These are phyloP conservation scores for Canis aureus DNA, from an alignment of 2,113 vertebrate species.

Conservation along the genomic window DNA sequence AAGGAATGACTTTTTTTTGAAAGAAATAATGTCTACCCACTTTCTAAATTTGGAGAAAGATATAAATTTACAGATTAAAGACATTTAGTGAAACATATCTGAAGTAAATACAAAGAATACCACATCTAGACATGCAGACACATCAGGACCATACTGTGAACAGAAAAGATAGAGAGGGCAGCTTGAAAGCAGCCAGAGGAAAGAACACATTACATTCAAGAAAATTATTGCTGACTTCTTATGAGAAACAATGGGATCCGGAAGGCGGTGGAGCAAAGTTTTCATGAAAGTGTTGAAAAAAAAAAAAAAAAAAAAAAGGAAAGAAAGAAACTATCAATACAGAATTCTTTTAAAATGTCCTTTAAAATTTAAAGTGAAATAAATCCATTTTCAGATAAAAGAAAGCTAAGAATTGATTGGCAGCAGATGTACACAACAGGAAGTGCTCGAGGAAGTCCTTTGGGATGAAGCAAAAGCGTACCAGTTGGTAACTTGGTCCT, in stretches of 20 bases:
- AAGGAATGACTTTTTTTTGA: background rate
- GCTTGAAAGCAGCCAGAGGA: background rate
- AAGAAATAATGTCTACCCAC: background rate
- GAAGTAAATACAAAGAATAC: constrained; percentile 1
- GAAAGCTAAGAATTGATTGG: background rate
- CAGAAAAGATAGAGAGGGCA: background rate
- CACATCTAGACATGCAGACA: background rate
- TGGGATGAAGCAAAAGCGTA: background rate
- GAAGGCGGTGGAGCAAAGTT: background rate
- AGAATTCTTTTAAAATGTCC: background rate
- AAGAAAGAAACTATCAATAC: background rate
- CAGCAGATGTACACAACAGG: background rate
- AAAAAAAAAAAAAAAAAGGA: background rate
- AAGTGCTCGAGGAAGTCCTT: background rate
- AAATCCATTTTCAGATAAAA: constrained; percentile 8
- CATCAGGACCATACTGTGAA: background rate
- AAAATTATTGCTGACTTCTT: background rate
- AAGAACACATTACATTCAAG: background rate
- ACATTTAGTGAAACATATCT: background rate
- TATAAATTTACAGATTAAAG: background rate
- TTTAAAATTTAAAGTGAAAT: background rate
- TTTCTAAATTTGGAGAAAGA: background rate
- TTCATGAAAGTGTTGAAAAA: background rate
- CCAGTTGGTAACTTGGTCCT: background rate
- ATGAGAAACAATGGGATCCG: background rate